Conservation (phyloP, 2,888 invertebrate species). For the Amaurobius ferox region DNA sequence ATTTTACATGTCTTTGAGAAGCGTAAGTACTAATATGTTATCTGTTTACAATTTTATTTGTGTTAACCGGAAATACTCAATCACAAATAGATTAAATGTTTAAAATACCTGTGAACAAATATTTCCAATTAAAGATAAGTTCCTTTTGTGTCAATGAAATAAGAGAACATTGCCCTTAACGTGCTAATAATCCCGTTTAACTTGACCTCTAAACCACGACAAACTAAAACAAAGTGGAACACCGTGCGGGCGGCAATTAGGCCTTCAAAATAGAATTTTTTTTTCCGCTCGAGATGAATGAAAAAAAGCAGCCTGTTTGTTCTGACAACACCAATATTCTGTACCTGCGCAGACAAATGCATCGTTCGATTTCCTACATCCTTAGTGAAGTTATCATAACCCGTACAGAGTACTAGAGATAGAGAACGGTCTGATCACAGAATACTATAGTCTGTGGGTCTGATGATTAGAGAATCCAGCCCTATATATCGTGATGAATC, state of each 20-base stretch:
- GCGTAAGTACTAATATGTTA: no score
- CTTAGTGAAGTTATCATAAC: not conserved
- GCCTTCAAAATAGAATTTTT: not conserved
- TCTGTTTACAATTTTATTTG: no score
- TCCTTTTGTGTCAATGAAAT: not conserved
- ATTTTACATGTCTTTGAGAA: no score
- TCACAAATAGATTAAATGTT: no score
- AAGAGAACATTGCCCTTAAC: not conserved
- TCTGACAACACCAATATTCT: not conserved
- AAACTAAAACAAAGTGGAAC: not conserved
- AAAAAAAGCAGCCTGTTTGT: not conserved
- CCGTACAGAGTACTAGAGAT: no score
- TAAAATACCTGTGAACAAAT: no score
- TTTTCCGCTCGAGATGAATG: not conserved
- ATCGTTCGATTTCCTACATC: conserved; percentile 8
- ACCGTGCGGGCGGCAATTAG: not conserved
- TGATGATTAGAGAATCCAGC: not conserved
- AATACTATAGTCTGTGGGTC: no score
- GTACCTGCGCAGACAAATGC: not conserved
- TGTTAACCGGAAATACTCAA: no score
- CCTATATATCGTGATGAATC: conserved; percentile 1
- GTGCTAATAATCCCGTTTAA: not conserved
- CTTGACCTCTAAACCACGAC: not conserved
- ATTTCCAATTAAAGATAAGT: no score
- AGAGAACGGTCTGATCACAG: no score